Percentiles rank a stretch among this genome's conserved stretches.
phyloP scores from a whole-genome alignment of 2,888 invertebrate genomes.

The Limnephilus lunatus region DNA sequence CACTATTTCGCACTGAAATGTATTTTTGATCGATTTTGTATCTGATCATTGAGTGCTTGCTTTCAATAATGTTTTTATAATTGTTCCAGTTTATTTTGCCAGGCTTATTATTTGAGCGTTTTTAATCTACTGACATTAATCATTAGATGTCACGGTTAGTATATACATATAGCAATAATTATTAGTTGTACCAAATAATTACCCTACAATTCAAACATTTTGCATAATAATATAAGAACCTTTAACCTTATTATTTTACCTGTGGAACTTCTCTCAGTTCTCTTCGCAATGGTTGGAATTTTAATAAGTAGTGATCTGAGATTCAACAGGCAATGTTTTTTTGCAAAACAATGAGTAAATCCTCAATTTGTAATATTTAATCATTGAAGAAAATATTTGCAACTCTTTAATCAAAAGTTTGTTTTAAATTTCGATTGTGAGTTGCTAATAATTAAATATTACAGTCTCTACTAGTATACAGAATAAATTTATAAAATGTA shows the following conservation, averaged over 20 bases:
- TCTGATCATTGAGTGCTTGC: background rate
- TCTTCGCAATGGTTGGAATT: background rate
- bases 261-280: background rate
- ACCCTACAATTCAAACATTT: background rate
- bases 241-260: background rate
- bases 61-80: background rate
- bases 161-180: slow-evolving; percentile 11
- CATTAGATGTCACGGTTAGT: slow-evolving; percentile 43
- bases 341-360: no score
- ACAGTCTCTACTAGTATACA: background rate
- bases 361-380: no score
- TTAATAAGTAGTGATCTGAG: background rate
- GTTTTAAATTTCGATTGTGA: no score
- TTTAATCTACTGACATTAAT: slow-evolving; percentile 2
- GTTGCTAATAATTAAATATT: no score
- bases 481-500: background rate
- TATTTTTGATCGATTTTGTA: slow-evolving; percentile 11
- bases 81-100: background rate
- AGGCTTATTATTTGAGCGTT: slow-evolving; percentile 4
- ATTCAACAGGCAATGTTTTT: background rate
- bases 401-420: no score
- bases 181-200: background rate
- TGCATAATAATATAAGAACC: background rate
- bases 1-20: background rate
- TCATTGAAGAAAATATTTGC: no score